Base-by-base conservation (phyloP, 2,888 invertebrate species). In the Hirtodrosophila trivittata region DNA sequence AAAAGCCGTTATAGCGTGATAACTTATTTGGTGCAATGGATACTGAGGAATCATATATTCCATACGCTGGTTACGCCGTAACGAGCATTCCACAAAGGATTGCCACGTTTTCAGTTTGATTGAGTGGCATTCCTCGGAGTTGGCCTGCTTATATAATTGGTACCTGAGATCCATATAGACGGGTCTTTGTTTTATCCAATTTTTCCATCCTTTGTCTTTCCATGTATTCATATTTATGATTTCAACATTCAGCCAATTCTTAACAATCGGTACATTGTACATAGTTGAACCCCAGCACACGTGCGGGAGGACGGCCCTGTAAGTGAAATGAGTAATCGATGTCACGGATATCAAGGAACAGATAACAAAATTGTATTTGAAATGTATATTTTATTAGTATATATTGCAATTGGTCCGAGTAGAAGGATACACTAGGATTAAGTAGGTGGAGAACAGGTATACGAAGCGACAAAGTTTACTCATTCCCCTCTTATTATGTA, bases 21-120 rank as follows among this genome's bases (percentile, higher is more conserved):
- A 55, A 12, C 32, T 18, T 1, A 55, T 0, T 16, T 59, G 59
- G 8, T 59, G 52, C 25, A 52, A 43, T 16, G 60, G 60, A 57
- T 57, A 62, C n/a, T 30, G 30, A 0, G 60, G 60, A 14, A 62
- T 43, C 21, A 57, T 6, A 6, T 62, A 62, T 12, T 62, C 60
- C 58, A 62, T 35, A 10, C 60, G 37, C 12, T 57, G 57, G 14
- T 62, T 10, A 6, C 60, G 60, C 12, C 0, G 1, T 1, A 50
- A 8, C 6, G 49, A 2, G 32, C 58, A 62, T 6, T 50, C 28
- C 0, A 45, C 3, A 35, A 21, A 62, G 0, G 9, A 8, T 6
- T n/a, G n/a, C 41, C 41, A 41, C 14, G 0, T n/a, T 4, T 1
- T 25, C 9, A 1, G 7, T 2, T 39, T 14, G 1, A 12, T 30